Conservation (phyloP, 1,140 invertebrate species). For the Lerema accius region DNA sequence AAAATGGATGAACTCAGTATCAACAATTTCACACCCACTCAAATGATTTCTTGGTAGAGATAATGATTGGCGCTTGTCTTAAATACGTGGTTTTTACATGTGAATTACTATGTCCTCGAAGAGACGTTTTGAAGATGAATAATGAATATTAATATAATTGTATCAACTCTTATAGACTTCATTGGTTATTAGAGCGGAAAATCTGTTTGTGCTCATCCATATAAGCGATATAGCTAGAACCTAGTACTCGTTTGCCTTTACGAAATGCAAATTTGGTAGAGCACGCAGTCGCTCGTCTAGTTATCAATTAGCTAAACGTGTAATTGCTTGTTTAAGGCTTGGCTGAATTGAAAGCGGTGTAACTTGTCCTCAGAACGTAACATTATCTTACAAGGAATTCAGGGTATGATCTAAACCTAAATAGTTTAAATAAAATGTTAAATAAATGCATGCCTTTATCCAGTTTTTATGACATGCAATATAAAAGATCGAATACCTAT, state of each 20-base stretch:
- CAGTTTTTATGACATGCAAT: no score
- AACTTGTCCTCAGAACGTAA: not conserved
- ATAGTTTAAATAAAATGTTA: no score
- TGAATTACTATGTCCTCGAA: not conserved
- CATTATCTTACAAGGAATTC: no score
- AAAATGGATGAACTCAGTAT: no score
- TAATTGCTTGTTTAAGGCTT: not conserved
- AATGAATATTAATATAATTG: constrained; percentile 7
- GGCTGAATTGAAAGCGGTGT: constrained; percentile 7
- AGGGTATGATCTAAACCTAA: no score
- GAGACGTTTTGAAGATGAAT: not conserved
- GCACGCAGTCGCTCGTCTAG: not conserved
- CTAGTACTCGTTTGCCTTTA: not conserved
- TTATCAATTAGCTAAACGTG: constrained; percentile 7
- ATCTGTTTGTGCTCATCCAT: not conserved
- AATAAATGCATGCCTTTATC: no score
- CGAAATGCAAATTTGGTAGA: not conserved
- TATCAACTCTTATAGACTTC: constrained; percentile 10
- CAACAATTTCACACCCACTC: no score
- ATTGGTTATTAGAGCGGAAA: constrained; percentile 8
- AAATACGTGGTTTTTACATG: no score
- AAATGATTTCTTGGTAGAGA: no score
- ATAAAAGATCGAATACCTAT: no score
- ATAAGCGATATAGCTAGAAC: not conserved
- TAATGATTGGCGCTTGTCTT: no score